Conservation (phyloP, 1,140 invertebrate genomes). For the Drosophila sucinea region DNA sequence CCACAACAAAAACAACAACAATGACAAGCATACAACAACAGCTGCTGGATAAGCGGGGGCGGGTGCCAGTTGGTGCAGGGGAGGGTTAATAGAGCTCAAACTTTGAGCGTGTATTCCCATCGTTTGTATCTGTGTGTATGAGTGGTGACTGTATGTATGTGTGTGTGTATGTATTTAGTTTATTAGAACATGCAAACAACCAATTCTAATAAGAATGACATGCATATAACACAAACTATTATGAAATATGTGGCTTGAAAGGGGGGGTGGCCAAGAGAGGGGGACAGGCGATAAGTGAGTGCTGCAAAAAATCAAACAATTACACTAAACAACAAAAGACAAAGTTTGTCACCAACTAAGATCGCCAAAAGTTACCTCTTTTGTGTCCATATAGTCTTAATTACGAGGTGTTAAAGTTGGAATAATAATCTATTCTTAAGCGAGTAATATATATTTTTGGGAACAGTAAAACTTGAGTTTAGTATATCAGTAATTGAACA, state of each 20-base stretch:
- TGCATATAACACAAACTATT: slow-evolving; percentile 56
- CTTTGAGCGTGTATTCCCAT: slow-evolving; percentile 43
- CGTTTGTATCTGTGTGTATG: slow-evolving; percentile 24
- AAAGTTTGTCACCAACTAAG: not conserved
- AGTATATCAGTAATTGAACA: too few relatives aligned
- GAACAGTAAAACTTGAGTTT: too few relatives aligned
- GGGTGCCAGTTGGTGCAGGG: not conserved
- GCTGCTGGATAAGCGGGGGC: slow-evolving; percentile 37
- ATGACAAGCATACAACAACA: slow-evolving; percentile 57
- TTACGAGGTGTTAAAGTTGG: too few relatives aligned
- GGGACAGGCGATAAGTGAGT: not conserved
- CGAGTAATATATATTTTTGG: too few relatives aligned
- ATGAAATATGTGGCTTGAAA: slow-evolving; percentile 49
- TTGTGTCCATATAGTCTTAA: too few relatives aligned
- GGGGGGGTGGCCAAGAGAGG: not conserved
- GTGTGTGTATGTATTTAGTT: slow-evolving; percentile 42
- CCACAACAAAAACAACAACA: slow-evolving; percentile 43
- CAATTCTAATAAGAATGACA: slow-evolving; percentile 70
- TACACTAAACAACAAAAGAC: slow-evolving; percentile 34
- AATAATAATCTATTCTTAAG: too few relatives aligned
- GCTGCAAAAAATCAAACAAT: not conserved
- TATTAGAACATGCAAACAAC: slow-evolving; percentile 79
- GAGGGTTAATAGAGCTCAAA: slow-evolving; percentile 39
- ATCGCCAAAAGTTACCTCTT: too few relatives aligned
- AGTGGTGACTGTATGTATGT: slow-evolving; percentile 14